Conservation (phyloP, 2,888 invertebrate genomes). For the Agonum fuliginosum region DNA sequence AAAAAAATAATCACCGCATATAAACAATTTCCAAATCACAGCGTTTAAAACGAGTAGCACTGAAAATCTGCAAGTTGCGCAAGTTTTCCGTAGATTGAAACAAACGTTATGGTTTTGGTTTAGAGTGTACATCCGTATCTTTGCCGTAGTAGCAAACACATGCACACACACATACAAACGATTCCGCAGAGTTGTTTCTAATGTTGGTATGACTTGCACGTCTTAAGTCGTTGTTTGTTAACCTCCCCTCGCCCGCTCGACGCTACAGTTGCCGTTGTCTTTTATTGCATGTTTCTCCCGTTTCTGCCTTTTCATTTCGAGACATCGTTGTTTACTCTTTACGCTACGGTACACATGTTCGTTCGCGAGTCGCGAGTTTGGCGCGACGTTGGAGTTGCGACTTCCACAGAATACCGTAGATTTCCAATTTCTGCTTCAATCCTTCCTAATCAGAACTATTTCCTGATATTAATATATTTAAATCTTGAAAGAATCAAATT, state of each 20-base stretch:
- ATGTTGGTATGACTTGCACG: constrained; percentile 60
- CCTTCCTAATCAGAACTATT: too few relatives aligned
- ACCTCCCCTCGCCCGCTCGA: constrained; percentile 19
- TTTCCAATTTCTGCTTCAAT: too few relatives aligned
- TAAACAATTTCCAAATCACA: too few relatives aligned
- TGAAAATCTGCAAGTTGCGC: neutral
- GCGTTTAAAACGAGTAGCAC: too few relatives aligned
- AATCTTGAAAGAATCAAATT: too few relatives aligned
- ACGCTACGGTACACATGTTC: constrained; percentile 65
- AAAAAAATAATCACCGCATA: too few relatives aligned
- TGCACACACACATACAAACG: constrained; percentile 52
- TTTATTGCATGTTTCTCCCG: constrained; percentile 65
- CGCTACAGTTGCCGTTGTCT: constrained; percentile 64
- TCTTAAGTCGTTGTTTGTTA: constrained; percentile 59
- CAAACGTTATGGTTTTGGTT: neutral
- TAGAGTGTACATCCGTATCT: constrained; percentile 47
- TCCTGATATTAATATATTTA: too few relatives aligned
- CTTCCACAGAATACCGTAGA: too few relatives aligned
- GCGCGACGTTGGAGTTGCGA: too few relatives aligned
- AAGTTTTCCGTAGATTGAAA: neutral
- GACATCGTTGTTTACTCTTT: constrained; percentile 65
- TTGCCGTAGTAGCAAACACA: constrained; percentile 30
- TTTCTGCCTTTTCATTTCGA: constrained; percentile 66
- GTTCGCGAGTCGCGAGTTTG: constrained; percentile 23
- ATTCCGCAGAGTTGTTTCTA: constrained; percentile 58